Evolutionary conservation across 2,113 vertebrate species (phyloP), one percentile per base, ranked within the genome.

Genomic region (Corythornis cristatus): DNA sequence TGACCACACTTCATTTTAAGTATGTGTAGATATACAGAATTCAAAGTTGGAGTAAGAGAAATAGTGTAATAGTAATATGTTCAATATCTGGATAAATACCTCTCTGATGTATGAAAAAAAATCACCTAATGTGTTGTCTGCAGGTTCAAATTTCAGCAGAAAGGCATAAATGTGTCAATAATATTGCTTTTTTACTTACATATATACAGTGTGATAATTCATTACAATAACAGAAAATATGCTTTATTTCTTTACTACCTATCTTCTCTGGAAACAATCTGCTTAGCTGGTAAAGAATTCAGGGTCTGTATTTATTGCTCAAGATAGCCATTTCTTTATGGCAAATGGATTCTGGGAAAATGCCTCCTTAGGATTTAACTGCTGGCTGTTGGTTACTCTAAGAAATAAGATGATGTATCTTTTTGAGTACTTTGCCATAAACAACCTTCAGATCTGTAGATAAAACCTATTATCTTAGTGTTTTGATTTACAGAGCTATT

Each of bases 401-500:
- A 88, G 76, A 95, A 94, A 67, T 86, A 76, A 62, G 43, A 91
- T 60, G 28, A 61, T 58, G 51, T 72, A 71, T 79, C 60, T 93
- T 74, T 87, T 81, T 45, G 82, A 87, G 76, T 86, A 48, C 17
- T 90, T 86, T 50, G n/a, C 88, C 70, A 53, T 92, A 94, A 95
- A 86, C 43, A 93, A 90, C 81, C 26, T 75, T 88, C 71, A 73
- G 70, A 75, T 92, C 42, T 64, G 81, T 51, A 91, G 87, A 93
- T 68, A 77, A 85, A 93, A 93, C 51, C 85, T 88, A 68, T 96
- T 95, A 95, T 70, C 77, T 95, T 84, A 14, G 8, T 31, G 51
- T 33, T 90, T 89, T 91, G 76, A 94, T 93, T 94, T 96, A 88
- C 62, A 81, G 76, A 86, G 37, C 58, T 76, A 93, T 95, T 97